These are phyloP conservation scores for Thyatira batis DNA, from an alignment of 2,888 invertebrate species.

Conservation along the genomic window DNA sequence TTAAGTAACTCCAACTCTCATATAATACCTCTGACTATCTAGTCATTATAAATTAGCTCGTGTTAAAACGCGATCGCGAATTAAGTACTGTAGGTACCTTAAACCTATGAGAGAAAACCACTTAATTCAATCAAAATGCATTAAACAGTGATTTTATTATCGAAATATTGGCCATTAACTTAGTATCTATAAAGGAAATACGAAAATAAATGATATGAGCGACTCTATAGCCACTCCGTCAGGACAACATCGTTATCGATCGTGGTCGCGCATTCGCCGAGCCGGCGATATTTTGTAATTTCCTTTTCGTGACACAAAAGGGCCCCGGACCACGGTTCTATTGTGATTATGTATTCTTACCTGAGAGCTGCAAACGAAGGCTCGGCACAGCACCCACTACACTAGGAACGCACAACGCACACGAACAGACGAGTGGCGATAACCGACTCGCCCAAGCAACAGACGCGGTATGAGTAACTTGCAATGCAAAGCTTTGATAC, in stretches of 20 bases:
- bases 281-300: constrained; percentile 51
- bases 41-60: background rate
- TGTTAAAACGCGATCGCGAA: background rate
- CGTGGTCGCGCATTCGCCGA: constrained; percentile 61
- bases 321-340: constrained; percentile 18
- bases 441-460: constrained; percentile 67
- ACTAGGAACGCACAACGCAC: constrained; percentile 71
- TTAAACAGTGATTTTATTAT: constrained; percentile 25
- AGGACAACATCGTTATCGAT: constrained; percentile 79
- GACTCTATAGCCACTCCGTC: constrained; percentile 48
- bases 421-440: constrained; percentile 67
- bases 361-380: constrained; percentile 55
- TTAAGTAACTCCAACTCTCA: background rate
- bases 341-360: constrained; percentile 43
- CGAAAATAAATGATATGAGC: constrained; percentile 45
- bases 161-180: constrained; percentile 36
- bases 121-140: constrained; percentile 15
- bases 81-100: background rate
- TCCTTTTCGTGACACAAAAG: constrained; percentile 56
- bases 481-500: constrained; percentile 17
- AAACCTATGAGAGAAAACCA: constrained; percentile 4
- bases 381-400: constrained; percentile 65
- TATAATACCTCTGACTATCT: background rate
- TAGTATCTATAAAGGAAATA: constrained; percentile 44
- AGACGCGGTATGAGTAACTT: constrained; percentile 71